Evolutionary conservation across 2,797 vertebrate species (phyloP).

Genomic region (Phylloscopus collybita): DNA sequence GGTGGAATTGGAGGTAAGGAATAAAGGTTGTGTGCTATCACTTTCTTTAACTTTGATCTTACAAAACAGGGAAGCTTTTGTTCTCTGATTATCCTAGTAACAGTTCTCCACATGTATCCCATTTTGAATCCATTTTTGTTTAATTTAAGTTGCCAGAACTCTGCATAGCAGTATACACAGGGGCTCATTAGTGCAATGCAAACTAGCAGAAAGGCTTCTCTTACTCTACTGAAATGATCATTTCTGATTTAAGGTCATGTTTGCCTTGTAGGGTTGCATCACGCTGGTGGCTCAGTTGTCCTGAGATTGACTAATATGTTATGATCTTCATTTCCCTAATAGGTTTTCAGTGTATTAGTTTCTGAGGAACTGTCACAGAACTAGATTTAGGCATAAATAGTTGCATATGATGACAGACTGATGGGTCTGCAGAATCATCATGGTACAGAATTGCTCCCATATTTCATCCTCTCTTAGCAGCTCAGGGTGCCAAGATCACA

Average conservation of each 20-base stretch:
- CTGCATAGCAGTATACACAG: background rate
- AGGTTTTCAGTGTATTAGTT: constrained; percentile 43
- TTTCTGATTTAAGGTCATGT: constrained; percentile 46
- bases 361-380: constrained; percentile 27
- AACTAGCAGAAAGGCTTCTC: background rate
- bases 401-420: constrained; percentile 17
- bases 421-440: constrained; percentile 29
- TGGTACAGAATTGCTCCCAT: constrained; percentile 7
- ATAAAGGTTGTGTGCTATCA: background rate
- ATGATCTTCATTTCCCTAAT: constrained; percentile 57
- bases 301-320: constrained; percentile 17
- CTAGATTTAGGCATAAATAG: constrained; percentile 26
- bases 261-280: constrained; percentile 33
- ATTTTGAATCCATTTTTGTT: background rate
- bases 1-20: background rate
- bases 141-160: background rate
- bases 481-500: background rate
- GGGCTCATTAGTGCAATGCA: background rate
- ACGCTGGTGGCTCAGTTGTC: background rate
- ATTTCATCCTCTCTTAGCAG: constrained; percentile 11
- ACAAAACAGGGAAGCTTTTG: background rate
- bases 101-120: background rate
- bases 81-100: background rate
- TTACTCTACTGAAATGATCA: background rate
- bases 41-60: background rate